phyloP scores from a whole-genome alignment of 2,113 vertebrate species.

The Nematolebias whitei region DNA sequence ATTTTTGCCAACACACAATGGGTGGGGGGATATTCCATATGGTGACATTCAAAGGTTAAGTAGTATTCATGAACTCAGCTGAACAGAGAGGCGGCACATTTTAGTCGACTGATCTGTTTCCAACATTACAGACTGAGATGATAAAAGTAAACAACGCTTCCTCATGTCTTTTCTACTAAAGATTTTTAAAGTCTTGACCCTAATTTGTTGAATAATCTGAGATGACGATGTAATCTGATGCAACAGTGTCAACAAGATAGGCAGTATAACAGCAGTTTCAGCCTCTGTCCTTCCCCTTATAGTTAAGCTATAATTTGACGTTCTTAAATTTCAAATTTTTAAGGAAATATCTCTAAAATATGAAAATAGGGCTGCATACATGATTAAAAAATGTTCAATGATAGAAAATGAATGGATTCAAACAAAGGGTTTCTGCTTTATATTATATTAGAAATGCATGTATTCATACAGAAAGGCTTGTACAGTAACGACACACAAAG shows the following conservation, averaged over 20 bases:
- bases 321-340: too few species aligned
- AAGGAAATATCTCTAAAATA: too few species aligned
- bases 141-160: constrained; percentile 7
- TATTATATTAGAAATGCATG: constrained; percentile 20
- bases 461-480: constrained; percentile 47
- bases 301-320: background rate
- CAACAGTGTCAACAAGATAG: background rate
- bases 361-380: background rate
- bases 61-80: constrained; percentile 20
- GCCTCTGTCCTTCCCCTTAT: background rate
- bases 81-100: constrained; percentile 5
- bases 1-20: background rate
- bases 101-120: constrained; percentile 22
- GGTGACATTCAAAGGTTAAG: constrained; percentile 33
- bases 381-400: background rate
- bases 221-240: background rate
- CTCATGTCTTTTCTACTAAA: background rate
- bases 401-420: background rate
- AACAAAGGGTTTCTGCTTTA: background rate
- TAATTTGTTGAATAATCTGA: background rate
- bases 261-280: too few species aligned
- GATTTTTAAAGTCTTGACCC: background rate
- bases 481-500: constrained; percentile 48
- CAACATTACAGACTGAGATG: constrained; percentile 11
- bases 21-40: constrained; percentile 14